Evolutionary conservation across 2,797 vertebrate species (phyloP).

Genomic region (Prunella strophiata): DNA sequence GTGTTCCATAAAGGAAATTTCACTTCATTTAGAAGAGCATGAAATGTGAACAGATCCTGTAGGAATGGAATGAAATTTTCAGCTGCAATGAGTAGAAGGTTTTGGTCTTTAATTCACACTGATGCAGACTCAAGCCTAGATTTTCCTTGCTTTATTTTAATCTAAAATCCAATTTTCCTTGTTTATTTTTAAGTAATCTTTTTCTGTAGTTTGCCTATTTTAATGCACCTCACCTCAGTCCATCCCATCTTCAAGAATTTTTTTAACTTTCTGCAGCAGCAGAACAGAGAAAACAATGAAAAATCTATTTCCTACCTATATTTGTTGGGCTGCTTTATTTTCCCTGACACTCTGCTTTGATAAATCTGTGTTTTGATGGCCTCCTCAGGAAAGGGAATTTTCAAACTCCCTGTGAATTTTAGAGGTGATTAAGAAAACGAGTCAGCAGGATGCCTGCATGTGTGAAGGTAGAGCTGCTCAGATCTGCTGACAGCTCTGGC

Average conservation of each 20-base stretch:
- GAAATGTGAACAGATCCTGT: neutral
- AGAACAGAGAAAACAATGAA: neutral
- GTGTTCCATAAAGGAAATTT: neutral
- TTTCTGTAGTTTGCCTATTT: neutral
- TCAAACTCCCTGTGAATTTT: neutral
- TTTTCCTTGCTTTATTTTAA: neutral
- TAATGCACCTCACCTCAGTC: neutral
- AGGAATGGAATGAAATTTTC: neutral
- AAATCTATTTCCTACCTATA: accelerated
- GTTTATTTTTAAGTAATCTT: neutral
- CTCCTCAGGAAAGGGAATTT: neutral
- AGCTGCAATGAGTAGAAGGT: neutral
- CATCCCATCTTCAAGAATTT: neutral
- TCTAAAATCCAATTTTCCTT: neutral
- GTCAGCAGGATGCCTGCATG: neutral
- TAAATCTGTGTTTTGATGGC: neutral
- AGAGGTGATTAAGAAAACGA: neutral
- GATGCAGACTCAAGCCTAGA: neutral
- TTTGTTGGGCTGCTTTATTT: neutral
- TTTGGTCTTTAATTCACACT: neutral
- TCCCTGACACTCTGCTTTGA: neutral
- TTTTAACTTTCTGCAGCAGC: neutral
- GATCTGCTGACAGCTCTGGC: neutral
- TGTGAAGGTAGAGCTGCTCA: neutral
- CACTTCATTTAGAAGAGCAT: neutral